These are phyloP conservation scores for Dermolepida albohirtum DNA, from an alignment of 2,888 invertebrate genomes.

Conservation along the genomic window DNA sequence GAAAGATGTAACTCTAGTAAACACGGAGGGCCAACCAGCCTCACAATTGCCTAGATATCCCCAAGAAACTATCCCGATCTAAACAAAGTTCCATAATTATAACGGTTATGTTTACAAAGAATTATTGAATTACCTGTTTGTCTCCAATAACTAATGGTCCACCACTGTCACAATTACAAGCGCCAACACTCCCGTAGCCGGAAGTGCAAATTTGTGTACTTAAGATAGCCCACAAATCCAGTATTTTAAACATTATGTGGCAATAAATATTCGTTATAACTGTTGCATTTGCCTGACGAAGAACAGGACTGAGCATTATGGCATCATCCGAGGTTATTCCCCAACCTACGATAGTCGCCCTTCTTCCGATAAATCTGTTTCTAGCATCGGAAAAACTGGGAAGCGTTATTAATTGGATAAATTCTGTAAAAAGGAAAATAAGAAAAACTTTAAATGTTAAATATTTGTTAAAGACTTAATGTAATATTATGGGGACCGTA, in stretches of 20 bases:
- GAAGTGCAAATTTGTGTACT: conserved; percentile 65
- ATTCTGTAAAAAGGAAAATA: not conserved
- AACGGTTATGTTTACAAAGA: too few relatives aligned
- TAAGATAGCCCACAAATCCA: not conserved
- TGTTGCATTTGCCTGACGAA: conserved; percentile 21
- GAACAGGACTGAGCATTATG: conserved; percentile 11
- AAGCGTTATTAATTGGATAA: conserved; percentile 40
- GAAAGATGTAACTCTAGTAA: conserved; percentile 60
- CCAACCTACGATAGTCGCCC: conserved; percentile 66
- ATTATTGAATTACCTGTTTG: too few relatives aligned
- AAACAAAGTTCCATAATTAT: conserved; percentile 9
- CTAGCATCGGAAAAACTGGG: conserved; percentile 50
- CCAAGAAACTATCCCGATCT: conserved; percentile 57
- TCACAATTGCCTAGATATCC: conserved; percentile 61
- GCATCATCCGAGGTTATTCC: conserved; percentile 60
- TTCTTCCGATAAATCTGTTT: conserved; percentile 59
- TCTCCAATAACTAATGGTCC: conserved; percentile 51
- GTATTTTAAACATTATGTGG: not conserved
- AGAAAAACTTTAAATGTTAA: too few relatives aligned
- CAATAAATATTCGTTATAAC: conserved; percentile 17
- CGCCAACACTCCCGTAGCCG: conserved; percentile 63
- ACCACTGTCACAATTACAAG: conserved; percentile 68
- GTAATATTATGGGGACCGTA: too few relatives aligned
- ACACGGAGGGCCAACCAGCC: conserved; percentile 62
- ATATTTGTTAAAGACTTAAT: too few relatives aligned